Conservation (phyloP, 2,113 vertebrate species). For the Setophaga coronata region DNA sequence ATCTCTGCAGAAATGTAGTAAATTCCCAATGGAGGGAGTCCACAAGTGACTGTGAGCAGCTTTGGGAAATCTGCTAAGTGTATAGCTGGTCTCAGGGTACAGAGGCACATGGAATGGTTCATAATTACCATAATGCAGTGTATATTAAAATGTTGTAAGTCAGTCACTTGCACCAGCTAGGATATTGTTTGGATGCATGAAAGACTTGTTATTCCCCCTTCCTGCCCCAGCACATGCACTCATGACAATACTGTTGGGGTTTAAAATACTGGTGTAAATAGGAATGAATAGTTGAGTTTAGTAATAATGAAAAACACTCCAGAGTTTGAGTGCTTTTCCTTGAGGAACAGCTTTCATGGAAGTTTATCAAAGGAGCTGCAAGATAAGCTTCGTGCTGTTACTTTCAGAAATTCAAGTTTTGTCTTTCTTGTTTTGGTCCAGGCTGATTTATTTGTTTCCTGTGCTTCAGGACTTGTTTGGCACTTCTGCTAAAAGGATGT, state of each 20-base stretch:
- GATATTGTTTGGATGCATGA: neutral
- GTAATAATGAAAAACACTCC: neutral
- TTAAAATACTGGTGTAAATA: neutral
- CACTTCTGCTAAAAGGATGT: neutral
- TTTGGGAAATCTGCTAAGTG: neutral
- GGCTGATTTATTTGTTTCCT: neutral
- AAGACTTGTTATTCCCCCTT: neutral
- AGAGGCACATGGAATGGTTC: neutral
- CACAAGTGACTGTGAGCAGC: neutral
- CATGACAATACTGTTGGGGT: neutral
- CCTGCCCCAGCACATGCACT: neutral
- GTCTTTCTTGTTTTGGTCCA: neutral
- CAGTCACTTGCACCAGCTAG: neutral
- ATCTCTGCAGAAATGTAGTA: neutral
- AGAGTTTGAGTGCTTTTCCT: neutral
- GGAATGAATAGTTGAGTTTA: neutral
- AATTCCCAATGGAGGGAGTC: neutral
- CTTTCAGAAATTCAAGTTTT: neutral
- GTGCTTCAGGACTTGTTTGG: neutral
- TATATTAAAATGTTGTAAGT: neutral
- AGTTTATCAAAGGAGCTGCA: neutral
- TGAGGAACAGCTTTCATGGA: neutral
- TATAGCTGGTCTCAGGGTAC: neutral
- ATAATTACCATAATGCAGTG: neutral
- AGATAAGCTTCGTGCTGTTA: neutral